These are phyloP conservation scores for Parochlus steinenii DNA, from an alignment of 2,888 invertebrate species.

Conservation along the genomic window DNA sequence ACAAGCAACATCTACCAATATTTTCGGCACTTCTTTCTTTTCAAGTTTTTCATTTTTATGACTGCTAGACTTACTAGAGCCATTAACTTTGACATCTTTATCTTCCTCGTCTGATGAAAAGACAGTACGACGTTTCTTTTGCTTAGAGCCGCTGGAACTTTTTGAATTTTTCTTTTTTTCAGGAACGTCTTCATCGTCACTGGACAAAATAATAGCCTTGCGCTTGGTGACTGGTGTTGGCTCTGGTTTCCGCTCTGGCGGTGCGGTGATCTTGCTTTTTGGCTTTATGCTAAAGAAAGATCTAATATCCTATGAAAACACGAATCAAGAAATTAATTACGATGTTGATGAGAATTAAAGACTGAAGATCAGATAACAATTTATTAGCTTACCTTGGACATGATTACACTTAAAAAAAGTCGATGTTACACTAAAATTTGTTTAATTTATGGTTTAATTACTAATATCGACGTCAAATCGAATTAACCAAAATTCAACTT, in stretches of 20 bases:
- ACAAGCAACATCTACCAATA: slow-evolving; percentile 32
- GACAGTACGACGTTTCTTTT: slow-evolving; percentile 21
- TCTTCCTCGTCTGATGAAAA: slow-evolving; percentile 34
- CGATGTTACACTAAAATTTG: not conserved
- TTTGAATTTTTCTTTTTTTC: not conserved
- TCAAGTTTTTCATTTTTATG: not conserved
- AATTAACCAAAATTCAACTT: no score
- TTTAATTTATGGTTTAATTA: no score
- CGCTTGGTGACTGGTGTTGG: not conserved
- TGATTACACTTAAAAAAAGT: no score
- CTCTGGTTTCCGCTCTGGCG: not conserved
- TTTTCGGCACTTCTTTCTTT: not conserved
- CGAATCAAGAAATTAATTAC: slow-evolving; percentile 17
- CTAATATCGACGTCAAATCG: no score
- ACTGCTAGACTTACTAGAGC: slow-evolving; percentile 13
- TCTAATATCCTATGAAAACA: slow-evolving; percentile 11
- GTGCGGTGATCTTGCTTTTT: slow-evolving; percentile 7
- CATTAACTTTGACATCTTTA: slow-evolving; percentile 29
- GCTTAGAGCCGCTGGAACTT: no score
- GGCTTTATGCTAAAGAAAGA: slow-evolving; percentile 7
- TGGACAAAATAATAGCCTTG: not conserved
- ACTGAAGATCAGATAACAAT: no score
- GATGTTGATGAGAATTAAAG: slow-evolving; percentile 18
- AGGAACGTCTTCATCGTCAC: slow-evolving; percentile 2
- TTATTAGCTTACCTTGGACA: no score